Evolutionary conservation across 2,113 vertebrate species (phyloP).

Genomic region (Oncorhynchus nerka): DNA sequence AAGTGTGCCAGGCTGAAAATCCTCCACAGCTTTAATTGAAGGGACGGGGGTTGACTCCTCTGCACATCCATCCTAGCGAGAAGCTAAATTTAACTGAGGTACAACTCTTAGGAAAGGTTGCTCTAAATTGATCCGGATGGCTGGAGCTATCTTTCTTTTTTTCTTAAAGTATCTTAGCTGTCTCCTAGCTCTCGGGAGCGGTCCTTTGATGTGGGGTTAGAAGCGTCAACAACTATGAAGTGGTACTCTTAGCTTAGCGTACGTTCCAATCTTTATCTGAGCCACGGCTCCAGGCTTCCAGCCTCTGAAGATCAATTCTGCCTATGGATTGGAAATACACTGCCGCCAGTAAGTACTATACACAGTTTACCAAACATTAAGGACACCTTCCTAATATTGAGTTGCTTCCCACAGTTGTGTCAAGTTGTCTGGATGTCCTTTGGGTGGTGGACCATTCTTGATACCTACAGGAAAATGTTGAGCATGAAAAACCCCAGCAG

Average conservation of each 20-base stretch:
- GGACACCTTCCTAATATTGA: no score
- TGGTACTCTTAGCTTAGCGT: slow-evolving; percentile 28
- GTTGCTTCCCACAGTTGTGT: no score
- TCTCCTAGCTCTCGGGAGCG: slow-evolving; percentile 11
- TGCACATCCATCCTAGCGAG: neutral
- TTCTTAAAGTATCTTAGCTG: neutral
- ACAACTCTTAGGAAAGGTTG: slow-evolving; percentile 7
- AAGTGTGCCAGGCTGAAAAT: neutral
- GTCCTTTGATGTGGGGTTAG: slow-evolving; percentile 16
- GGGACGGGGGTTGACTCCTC: neutral
- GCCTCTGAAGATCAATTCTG: no score
- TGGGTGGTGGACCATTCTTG: no score
- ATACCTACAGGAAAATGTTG: no score
- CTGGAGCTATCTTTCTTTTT: neutral
- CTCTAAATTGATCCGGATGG: slow-evolving; percentile 7
- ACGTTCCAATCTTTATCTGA: slow-evolving; percentile 33
- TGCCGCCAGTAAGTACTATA: no score
- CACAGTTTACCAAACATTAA: no score
- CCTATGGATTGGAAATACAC: no score
- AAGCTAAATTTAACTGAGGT: slow-evolving; percentile 12
- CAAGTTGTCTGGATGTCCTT: no score
- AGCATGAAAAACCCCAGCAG: no score
- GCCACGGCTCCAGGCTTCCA: neutral
- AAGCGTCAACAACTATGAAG: neutral
- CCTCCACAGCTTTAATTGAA: slow-evolving; percentile 3